Evolutionary conservation across 2,797 vertebrate genomes (phyloP).

Genomic region (Protosalanx chinensis): DNA sequence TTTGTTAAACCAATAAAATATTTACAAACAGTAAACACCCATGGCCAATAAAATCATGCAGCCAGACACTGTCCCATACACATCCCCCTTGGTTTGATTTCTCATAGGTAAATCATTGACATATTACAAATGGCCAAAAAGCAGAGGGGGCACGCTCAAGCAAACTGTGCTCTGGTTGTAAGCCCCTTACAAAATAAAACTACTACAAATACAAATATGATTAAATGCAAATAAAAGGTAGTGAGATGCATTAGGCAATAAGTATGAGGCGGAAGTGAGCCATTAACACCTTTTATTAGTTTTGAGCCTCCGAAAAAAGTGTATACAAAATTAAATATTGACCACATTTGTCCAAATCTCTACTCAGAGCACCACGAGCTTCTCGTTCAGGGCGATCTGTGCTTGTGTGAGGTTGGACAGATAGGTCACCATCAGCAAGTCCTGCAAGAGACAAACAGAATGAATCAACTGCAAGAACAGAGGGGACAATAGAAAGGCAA

Average conservation of each 20-base stretch:
- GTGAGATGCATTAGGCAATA: neutral
- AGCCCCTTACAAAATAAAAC: too few species aligned
- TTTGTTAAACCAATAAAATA: too few species aligned
- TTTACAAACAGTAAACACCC: too few species aligned
- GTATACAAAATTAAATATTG: conserved; percentile 64
- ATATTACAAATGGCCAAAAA: neutral
- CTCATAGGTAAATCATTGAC: too few species aligned
- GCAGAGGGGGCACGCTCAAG: neutral
- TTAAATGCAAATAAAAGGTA: neutral
- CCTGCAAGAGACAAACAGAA: conserved; percentile 68
- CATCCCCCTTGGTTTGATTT: too few species aligned
- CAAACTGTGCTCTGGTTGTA: neutral
- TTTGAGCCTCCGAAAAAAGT: conserved; percentile 26
- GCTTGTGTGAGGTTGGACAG: conserved; percentile 96
- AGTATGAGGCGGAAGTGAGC: conserved; percentile 30
- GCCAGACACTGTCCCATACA: too few species aligned
- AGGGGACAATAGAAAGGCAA: neutral
- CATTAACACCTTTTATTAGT: conserved; percentile 63
- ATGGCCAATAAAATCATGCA: too few species aligned
- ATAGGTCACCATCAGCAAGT: conserved; percentile 98
- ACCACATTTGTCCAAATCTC: neutral
- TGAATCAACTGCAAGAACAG: neutral
- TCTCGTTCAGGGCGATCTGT: conserved; percentile 97
- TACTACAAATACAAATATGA: neutral
- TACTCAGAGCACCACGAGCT: conserved; percentile 82